These are phyloP conservation scores for Lophotriccus pileatus DNA, from an alignment of 2,797 vertebrate species.

Conservation along the genomic window DNA sequence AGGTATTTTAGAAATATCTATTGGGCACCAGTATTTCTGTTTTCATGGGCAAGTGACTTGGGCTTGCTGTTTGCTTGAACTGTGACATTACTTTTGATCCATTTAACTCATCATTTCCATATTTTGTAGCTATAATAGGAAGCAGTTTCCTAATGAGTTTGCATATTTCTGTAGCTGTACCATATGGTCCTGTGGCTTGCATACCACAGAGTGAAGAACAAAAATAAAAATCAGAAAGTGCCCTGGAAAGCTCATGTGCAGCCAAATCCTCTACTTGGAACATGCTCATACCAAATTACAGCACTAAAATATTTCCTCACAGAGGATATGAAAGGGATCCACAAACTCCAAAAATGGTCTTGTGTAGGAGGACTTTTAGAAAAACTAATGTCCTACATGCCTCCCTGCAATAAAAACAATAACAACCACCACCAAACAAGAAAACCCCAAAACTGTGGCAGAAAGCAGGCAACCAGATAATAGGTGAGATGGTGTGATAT, in stretches of 20 bases:
- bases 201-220: not conserved
- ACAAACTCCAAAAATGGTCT: not conserved
- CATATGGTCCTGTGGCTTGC: not conserved
- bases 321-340: not conserved
- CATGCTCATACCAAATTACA: not conserved
- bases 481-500: not conserved
- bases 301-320: not conserved
- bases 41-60: not conserved
- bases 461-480: not conserved
- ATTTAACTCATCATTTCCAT: not conserved
- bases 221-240: not conserved
- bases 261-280: not conserved
- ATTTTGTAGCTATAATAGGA: not conserved
- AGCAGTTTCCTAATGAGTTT: not conserved
- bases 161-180: not conserved
- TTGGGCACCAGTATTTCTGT: not conserved
- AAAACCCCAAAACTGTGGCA: not conserved
- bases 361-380: not conserved
- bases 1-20: not conserved
- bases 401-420: not conserved
- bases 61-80: not conserved
- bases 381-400: not conserved
- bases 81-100: not conserved
- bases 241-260: not conserved
- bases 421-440: no score